Percentiles rank a stretch among this genome's conserved stretches.
Evolutionary conservation across 2,113 vertebrate species (phyloP).

Genomic region (Recurvirostra avosetta): DNA sequence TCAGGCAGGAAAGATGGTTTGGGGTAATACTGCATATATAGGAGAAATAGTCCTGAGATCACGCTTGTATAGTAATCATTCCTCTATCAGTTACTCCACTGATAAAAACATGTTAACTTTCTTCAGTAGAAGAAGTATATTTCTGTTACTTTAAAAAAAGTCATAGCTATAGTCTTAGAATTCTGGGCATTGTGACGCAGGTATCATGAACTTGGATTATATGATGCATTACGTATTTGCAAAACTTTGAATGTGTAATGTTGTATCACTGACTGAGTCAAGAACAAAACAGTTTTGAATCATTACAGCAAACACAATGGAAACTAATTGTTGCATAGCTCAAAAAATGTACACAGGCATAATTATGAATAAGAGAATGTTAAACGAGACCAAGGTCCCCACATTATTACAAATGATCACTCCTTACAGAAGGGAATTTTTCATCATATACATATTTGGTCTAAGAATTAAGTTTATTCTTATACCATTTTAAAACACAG

Average conservation of each 20-base stretch:
- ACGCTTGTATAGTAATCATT: background rate
- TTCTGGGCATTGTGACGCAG: background rate
- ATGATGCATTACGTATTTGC: background rate
- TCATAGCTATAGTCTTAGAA: background rate
- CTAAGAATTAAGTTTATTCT: background rate
- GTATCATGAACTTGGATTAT: background rate
- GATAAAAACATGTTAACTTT: background rate
- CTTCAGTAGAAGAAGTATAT: background rate
- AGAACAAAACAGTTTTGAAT: background rate
- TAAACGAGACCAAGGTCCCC: background rate
- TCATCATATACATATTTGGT: background rate
- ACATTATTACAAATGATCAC: background rate
- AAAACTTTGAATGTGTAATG: background rate
- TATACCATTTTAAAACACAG: background rate
- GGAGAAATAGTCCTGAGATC: background rate
- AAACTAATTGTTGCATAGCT: background rate
- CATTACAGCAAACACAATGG: background rate
- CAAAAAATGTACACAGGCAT: background rate
- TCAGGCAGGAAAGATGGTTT: background rate
- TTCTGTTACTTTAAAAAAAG: background rate
- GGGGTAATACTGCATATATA: background rate
- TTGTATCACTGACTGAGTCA: background rate
- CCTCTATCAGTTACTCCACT: background rate
- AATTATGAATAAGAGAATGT: background rate
- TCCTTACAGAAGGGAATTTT: background rate